A percentile compares a stretch with the other conserved stretches of the same genome.
These are phyloP conservation scores for Gobionotothen gibberifrons DNA, from an alignment of 2,797 vertebrate species.

Conservation along the genomic window DNA sequence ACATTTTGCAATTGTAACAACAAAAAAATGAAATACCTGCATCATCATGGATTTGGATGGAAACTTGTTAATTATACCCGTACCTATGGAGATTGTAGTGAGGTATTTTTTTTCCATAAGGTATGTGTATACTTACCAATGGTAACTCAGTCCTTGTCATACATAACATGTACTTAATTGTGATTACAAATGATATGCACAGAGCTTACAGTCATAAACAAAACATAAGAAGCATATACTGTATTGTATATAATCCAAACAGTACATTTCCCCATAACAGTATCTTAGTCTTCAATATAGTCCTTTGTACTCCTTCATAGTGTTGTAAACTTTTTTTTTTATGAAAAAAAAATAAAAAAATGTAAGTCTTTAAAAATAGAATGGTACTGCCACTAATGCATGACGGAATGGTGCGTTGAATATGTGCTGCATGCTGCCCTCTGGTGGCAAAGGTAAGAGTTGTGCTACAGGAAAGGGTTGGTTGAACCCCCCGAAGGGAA, in stretches of 20 bases:
- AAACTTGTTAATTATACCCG: conserved; percentile 66
- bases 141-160: conserved; percentile 88
- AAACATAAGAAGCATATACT: conserved; percentile 81
- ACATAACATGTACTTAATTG: conserved; percentile 92
- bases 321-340: conserved; percentile 79
- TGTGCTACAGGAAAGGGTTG: conserved; percentile 98
- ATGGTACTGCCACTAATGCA: conserved; percentile 86
- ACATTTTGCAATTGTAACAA: conserved; percentile 43
- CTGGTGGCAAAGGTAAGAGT: conserved; percentile 68
- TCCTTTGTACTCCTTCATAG: conserved; percentile 79
- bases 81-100: conserved; percentile 62
- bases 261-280: conserved; percentile 66
- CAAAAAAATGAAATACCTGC: conserved; percentile 49
- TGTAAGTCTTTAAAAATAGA: conserved; percentile 75
- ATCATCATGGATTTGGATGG: conserved; percentile 51
- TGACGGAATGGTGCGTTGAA: conserved; percentile 91
- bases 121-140: conserved; percentile 78
- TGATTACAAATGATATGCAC: conserved; percentile 98
- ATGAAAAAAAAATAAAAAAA: conserved; percentile 63
- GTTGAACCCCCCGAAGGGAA: conserved; percentile 93
- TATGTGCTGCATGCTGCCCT: conserved; percentile 92
- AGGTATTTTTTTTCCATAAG: conserved; percentile 51
- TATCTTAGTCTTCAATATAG: conserved; percentile 70
- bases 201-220: conserved; percentile 94
- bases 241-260: conserved; percentile 74